phyloP scores from a whole-genome alignment of 1,140 invertebrate species.

The Globodera rostochiensis region DNA sequence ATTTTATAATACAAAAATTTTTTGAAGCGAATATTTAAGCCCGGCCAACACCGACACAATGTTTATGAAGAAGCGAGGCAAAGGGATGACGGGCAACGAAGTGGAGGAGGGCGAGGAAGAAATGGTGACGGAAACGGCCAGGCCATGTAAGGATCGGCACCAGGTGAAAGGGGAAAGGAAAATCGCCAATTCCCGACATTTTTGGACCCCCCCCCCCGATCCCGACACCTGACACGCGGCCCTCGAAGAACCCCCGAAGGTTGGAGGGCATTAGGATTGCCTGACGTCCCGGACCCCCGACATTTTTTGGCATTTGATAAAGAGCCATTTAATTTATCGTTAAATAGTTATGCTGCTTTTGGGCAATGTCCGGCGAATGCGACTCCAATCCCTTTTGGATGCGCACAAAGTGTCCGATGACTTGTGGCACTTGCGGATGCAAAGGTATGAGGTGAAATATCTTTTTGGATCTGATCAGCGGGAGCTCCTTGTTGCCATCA shows the following conservation, averaged over 20 bases:
- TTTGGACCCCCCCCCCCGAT: too few relatives aligned
- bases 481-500: too few relatives aligned
- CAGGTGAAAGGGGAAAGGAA: conserved; percentile 4
- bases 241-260: too few relatives aligned
- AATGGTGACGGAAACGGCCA: background rate
- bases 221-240: too few relatives aligned
- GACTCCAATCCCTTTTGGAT: conserved; percentile 56
- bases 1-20: conserved; percentile 1
- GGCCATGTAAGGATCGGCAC: conserved; percentile 15
- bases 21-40: conserved; percentile 11
- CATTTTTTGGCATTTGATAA: background rate
- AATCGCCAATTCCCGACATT: background rate
- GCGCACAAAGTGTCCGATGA: conserved; percentile 50
- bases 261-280: too few relatives aligned
- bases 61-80: background rate
- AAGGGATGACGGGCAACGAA: background rate
- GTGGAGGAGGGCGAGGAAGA: background rate
- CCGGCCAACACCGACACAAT: background rate
- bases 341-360: conserved; percentile 43
- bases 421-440: conserved; percentile 54
- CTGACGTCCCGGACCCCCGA: too few relatives aligned
- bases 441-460: conserved; percentile 33
- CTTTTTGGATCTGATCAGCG: too few relatives aligned
- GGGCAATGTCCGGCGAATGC: conserved; percentile 53
- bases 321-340: too few relatives aligned